A percentile compares a stretch with the other conserved stretches of the same genome.
Evolutionary conservation across 1,140 invertebrate species (phyloP).

Genomic region (Bombus pascuorum): DNA sequence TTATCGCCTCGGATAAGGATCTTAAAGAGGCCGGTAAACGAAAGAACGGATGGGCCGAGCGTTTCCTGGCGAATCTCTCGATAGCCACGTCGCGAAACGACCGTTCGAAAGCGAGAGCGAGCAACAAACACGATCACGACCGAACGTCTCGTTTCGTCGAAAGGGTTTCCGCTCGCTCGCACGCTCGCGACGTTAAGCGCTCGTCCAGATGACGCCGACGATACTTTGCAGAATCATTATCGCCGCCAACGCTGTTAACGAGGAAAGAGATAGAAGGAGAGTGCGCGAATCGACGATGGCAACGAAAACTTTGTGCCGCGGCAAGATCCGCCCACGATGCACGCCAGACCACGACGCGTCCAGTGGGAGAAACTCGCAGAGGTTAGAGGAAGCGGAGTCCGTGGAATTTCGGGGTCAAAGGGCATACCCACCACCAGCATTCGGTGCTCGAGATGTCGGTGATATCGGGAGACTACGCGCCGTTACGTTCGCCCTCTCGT

Average conservation of each 20-base stretch:
- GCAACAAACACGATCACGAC: not conserved
- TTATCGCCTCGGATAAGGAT: slow-evolving; percentile 64
- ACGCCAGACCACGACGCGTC: slow-evolving; percentile 32
- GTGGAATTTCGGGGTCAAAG: slow-evolving; percentile 46
- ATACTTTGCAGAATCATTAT: too few relatives aligned
- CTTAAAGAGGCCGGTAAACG: slow-evolving; percentile 33
- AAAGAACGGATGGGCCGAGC: slow-evolving; percentile 7
- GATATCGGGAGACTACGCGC: not conserved
- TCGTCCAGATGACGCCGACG: too few relatives aligned
- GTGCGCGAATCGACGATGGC: too few relatives aligned
- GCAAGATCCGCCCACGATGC: slow-evolving; percentile 45
- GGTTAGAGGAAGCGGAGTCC: slow-evolving; percentile 50
- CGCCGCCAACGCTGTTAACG: too few relatives aligned
- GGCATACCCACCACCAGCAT: slow-evolving; percentile 11
- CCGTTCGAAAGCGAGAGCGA: not conserved
- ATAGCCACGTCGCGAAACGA: not conserved
- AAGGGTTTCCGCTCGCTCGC: too few relatives aligned
- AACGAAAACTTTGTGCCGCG: not conserved
- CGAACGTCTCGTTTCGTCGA: too few relatives aligned
- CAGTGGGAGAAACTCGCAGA: slow-evolving; percentile 38
- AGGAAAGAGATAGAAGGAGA: too few relatives aligned
- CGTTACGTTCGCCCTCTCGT: not conserved
- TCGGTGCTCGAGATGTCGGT: slow-evolving; percentile 32
- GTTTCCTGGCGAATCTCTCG: slow-evolving; percentile 7
- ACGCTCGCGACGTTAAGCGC: too few relatives aligned